phyloP scores from a whole-genome alignment of 2,888 invertebrate genomes.

The Polyommatus icarus region DNA sequence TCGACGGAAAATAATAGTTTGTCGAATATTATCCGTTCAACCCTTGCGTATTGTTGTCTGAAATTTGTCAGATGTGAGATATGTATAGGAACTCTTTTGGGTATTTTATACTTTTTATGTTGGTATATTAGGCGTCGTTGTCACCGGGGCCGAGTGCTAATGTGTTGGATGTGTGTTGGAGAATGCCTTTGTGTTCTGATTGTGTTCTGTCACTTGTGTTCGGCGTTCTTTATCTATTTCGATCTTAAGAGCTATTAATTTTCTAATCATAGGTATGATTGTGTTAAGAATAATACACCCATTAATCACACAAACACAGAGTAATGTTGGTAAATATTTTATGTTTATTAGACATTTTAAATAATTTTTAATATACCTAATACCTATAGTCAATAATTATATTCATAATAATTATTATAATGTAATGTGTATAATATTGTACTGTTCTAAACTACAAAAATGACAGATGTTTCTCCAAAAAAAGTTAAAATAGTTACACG shows the following conservation, averaged over 20 bases:
- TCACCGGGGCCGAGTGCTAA: constrained; percentile 53
- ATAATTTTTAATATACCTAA: background rate
- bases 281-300: constrained; percentile 1
- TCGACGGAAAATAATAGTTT: constrained; percentile 42
- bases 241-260: constrained; percentile 31
- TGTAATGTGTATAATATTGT: no score
- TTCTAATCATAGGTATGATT: constrained; percentile 12
- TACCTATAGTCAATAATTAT: no score
- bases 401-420: no score
- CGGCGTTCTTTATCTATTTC: constrained; percentile 28
- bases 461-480: no score
- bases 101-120: constrained; percentile 47
- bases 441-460: no score
- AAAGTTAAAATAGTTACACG: no score
- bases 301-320: constrained; percentile 14
- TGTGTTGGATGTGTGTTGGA: constrained; percentile 39
- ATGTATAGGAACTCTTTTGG: constrained; percentile 57
- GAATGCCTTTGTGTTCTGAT: constrained; percentile 28
- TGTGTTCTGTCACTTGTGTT: constrained; percentile 30
- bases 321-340: background rate
- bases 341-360: background rate
- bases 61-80: constrained; percentile 77
- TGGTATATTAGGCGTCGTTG: constrained; percentile 64
- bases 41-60: constrained; percentile 71
- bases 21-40: constrained; percentile 66